Base-by-base conservation (phyloP, 2,113 vertebrate species). In the Plestiodon gilberti region DNA sequence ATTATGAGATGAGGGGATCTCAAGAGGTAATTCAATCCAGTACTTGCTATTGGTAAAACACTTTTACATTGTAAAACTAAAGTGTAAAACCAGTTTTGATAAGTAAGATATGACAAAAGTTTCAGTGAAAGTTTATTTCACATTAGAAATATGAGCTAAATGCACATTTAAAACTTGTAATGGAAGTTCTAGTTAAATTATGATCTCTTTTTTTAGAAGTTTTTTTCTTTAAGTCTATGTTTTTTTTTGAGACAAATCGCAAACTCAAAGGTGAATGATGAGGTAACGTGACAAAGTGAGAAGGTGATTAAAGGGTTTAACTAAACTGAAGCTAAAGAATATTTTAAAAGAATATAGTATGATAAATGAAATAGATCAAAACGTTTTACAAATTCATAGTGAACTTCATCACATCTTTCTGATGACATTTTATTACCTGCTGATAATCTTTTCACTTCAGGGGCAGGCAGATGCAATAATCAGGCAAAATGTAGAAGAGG, bases 381-480 rank as follows among this genome's bases (percentile, higher is more conserved):
- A 77, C 5, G 2, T 84, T 91, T 93, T 83, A 91, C 52, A 92
- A 90, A 59, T 48, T 89, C 76, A 83, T 86, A 82, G 67, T 22
- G 85, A 70, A 88, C 89, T 93, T 67, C 80, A 81, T 88, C 88
- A n/a, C 25, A 38, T 64, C 73, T 77, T 76, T 33, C 43, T 28
- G 33, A 67, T 52, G 62, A 83, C 89, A 95, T 92, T 87, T 84
- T 90, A 87, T 75, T 95, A 94, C 93, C 93, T 93, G 89, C 87
- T 90, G 85, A 92, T 92, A n/a, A 92, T 90, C 92, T 93, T 94
- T 92, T 93, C 93, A 94, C 90, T 90, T 93, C 93, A 89, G 92
- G 88, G 80, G 81, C 91, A 91, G 89, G 90, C 40, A 93, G 82
- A 95, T 93, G 91, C 93, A 95, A 92, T 90, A 93, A 95, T 89